Evolutionary conservation across 2,888 invertebrate species (phyloP).

Genomic region (Carpatolechia fugitivella): DNA sequence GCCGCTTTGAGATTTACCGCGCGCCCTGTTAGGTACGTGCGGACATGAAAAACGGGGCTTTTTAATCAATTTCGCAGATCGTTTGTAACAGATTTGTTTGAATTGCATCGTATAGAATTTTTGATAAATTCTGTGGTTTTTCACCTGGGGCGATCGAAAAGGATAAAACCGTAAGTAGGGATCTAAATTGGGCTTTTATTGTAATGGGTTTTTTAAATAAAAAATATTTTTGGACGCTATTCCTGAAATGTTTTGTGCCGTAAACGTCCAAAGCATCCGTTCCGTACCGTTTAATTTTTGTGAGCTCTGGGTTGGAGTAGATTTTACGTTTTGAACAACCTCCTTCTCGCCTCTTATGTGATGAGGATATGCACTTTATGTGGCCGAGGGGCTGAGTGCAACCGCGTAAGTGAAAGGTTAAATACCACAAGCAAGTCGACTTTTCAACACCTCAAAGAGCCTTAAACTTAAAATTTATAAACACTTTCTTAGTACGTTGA

Average conservation of each 20-base stretch:
- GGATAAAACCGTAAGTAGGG: not conserved
- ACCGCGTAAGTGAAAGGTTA: conserved; percentile 20
- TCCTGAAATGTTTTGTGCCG: not conserved
- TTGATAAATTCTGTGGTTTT: not conserved
- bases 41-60: conserved; percentile 56
- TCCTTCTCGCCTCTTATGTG: conserved; percentile 17
- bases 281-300: too few relatives aligned
- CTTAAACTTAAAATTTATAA: conserved; percentile 64
- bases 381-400: conserved; percentile 17
- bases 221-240: not conserved
- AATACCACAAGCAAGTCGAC: conserved; percentile 31
- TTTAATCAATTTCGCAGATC: conserved; percentile 59
- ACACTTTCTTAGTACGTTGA: conserved; percentile 64
- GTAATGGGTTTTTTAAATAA: not conserved
- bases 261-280: too few relatives aligned
- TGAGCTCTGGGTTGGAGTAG: not conserved
- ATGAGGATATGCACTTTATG: conserved; percentile 23
- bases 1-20: conserved; percentile 71
- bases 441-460: conserved; percentile 52
- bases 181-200: not conserved
- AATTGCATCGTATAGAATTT: conserved; percentile 9
- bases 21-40: conserved; percentile 52
- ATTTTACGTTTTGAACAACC: not conserved
- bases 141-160: conserved; percentile 2
- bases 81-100: conserved; percentile 41